Evolutionary conservation across 2,888 invertebrate genomes (phyloP), one percentile per base, ranked within the genome.

Genomic region (Carcina quercana): DNA sequence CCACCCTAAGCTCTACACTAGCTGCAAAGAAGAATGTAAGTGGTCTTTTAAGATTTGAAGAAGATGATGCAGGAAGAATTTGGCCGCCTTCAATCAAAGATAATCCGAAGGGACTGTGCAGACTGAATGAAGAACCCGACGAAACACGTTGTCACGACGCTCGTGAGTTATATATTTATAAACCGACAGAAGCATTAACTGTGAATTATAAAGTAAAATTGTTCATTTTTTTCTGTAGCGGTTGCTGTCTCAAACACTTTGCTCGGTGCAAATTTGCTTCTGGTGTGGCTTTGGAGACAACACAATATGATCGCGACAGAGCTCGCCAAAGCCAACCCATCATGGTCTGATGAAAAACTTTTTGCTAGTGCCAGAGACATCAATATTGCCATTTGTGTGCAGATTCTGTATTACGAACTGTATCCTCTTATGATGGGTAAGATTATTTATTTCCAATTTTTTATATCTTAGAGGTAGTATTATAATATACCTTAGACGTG

Each of bases 311-410:
- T 69, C 7, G 67, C 67, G 0, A 39, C 37, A 0, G 25, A 50
- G 3, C 35, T 70, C 15, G 38, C 45, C 0, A 10, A 19, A 1
- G 30, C 63, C 1, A 69, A 69, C 13, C 61, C 63, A 1, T 59
- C 57, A 30, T 69, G 69, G 69, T 42, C 45, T 11, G 69, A 70
- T 12, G 55, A 65, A 0, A 48, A 40, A 22, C 38, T 66, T 1
- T 69, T 62, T 35, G 30, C 48, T 10, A 46, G 43, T 0, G 48
- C 68, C 0, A 47, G 64, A 34, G 62, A 67, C n/a, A 65, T 68
- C 8, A 51, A 54, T 15, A 66, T 67, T 5, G 63, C 63, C 8
- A 42, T 43, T 5, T 35, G 20, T 2, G 25, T 50, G 28, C 63
- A 66, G 34, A 54, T 69, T 10, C 46, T 43, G 15, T 47, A 48